Percentiles rank a stretch among this genome's conserved stretches.
Evolutionary conservation across 2,888 invertebrate genomes (phyloP).

Genomic region (Aporophyla nigra): DNA sequence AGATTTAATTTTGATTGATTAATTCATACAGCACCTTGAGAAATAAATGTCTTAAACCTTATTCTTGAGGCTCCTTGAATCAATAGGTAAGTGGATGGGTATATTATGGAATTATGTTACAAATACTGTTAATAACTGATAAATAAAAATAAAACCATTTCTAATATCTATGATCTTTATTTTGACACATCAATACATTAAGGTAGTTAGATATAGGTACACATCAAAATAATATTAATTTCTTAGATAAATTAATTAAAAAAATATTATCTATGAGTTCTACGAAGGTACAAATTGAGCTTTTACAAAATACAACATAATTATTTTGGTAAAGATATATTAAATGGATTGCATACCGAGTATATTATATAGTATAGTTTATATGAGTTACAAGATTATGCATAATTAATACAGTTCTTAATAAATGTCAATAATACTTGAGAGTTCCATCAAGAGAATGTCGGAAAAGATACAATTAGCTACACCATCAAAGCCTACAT

Average conservation of each 20-base stretch:
- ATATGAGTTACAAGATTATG: neutral
- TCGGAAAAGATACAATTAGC: neutral
- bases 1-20: neutral
- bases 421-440: constrained; percentile 33
- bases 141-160: neutral
- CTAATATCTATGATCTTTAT: constrained; percentile 33
- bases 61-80: neutral
- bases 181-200: constrained; percentile 46
- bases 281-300: constrained; percentile 65
- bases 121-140: neutral
- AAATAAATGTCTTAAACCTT: neutral
- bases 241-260: constrained; percentile 18
- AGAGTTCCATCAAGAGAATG: constrained; percentile 26
- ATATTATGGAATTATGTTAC: neutral
- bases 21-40: neutral
- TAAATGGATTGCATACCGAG: neutral
- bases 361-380: neutral
- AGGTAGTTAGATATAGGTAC: constrained; percentile 11
- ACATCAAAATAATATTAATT: constrained; percentile 22
- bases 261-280: constrained; percentile 37
- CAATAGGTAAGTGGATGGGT: neutral
- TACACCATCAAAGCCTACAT: neutral
- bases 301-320: constrained; percentile 39
- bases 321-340: constrained; percentile 23
- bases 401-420: neutral